Base-by-base conservation (phyloP, 2,888 invertebrate genomes). In the Smittia sp. region DNA sequence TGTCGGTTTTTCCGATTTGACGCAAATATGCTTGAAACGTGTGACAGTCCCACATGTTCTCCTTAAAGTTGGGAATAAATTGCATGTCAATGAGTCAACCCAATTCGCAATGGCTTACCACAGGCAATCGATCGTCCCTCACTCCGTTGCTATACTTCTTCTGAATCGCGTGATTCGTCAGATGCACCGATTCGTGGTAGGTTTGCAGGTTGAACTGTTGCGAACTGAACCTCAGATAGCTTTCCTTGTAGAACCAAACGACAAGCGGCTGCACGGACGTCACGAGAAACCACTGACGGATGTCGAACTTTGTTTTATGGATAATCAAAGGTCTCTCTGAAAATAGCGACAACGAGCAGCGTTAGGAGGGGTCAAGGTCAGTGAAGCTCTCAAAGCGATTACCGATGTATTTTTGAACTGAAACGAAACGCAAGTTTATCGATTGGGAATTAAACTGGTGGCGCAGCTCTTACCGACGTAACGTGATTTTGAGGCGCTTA, bases 11-110 rank as follows among this genome's bases (percentile, higher is more conserved):
- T 25, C 93, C 94, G 77, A 90, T 89, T 82, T 86, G 85, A 81
- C 89, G 89, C 52, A 84, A 77, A 76, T 82, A 83, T 0, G 79
- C 79, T 83, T 92, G 89, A 81, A 97, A 90, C 74, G 92, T 87
- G 79, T 92, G 86, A 79, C 90, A 89, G 77, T 94, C 94, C 97
- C 97, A 97, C 96, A 97, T 97, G 80, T 96, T 96, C 79, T 96
- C 94, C 73, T 63, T 13, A 73, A 39, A n/a, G 9, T 46, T 54
- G 18, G 25, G 4, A 6, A 11, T 1, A 69, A 27, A 72, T 32
- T 54, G n/a, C 58, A 41, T 27, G 15, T n/a, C 32, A 27, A 39
- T 39, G 13, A 7, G 39, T 9, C 7, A 39, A 39, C 39, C 7
- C 7, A 38, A 54, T 46, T 41, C 46, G 52, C n/a, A n/a, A n/a